Conservation (phyloP, 2,888 invertebrate genomes). For the Ectobius pallidus region DNA sequence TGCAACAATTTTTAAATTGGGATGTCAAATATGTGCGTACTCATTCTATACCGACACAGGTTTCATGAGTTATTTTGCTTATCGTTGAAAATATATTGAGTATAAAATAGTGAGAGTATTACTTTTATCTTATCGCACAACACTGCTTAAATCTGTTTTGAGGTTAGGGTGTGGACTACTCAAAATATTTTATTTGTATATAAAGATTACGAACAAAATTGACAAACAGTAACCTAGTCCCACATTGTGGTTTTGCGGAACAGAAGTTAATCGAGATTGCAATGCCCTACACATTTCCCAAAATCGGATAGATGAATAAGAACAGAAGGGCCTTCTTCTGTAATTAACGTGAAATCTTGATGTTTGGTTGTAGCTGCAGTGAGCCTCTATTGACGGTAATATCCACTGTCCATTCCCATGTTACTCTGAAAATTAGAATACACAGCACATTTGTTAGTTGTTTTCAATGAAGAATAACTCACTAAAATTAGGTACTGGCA, state of each 20-base stretch:
- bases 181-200: slow-evolving; percentile 8
- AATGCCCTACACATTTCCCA: slow-evolving; percentile 30
- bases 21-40: not conserved
- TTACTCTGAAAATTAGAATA: slow-evolving; percentile 30
- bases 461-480: no score
- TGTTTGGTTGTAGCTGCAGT: not conserved
- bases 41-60: not conserved
- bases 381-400: slow-evolving; percentile 32
- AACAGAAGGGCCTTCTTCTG: slow-evolving; percentile 20
- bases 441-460: not conserved
- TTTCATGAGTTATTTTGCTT: not conserved
- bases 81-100: slow-evolving; percentile 25
- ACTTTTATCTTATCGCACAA: slow-evolving; percentile 13
- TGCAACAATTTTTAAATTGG: not conserved
- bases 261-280: slow-evolving; percentile 23
- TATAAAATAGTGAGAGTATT: slow-evolving; percentile 25
- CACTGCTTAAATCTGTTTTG: slow-evolving; percentile 15
- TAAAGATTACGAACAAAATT: slow-evolving; percentile 17
- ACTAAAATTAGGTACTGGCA: no score
- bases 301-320: slow-evolving; percentile 7
- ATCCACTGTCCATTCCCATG: slow-evolving; percentile 29
- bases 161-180: not conserved
- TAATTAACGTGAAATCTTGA: not conserved
- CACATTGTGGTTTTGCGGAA: slow-evolving; percentile 16
- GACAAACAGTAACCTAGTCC: slow-evolving; percentile 25